Conservation (phyloP, 2,797 vertebrate species). For the Geotrypetes seraphini region DNA sequence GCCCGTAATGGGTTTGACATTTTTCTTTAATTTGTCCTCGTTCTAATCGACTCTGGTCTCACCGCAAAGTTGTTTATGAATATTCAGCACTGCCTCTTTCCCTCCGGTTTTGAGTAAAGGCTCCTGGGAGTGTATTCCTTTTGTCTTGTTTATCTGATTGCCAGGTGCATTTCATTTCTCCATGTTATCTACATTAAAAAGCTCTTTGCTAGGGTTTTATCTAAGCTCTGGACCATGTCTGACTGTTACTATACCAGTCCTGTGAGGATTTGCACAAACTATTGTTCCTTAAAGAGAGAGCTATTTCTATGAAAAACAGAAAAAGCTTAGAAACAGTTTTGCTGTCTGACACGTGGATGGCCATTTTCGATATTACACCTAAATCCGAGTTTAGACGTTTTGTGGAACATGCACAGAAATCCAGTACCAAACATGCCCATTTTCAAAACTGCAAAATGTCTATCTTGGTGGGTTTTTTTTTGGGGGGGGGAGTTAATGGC, state of each 20-base stretch:
- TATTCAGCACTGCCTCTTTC: background rate
- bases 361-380: too few species aligned
- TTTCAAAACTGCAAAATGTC: too few species aligned
- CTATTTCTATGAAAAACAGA: too few species aligned
- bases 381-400: too few species aligned
- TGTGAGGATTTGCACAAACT: fast-evolving
- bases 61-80: background rate
- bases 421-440: too few species aligned
- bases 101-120: fast-evolving
- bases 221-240: background rate
- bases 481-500: too few species aligned
- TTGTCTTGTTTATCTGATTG: background rate
- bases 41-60: background rate
- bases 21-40: background rate
- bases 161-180: background rate
- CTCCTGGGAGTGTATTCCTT: background rate
- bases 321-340: too few species aligned
- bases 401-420: too few species aligned
- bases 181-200: background rate
- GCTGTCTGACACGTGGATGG: too few species aligned
- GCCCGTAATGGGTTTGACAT: background rate
- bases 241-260: background rate
- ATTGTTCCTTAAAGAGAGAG: background rate
- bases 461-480: too few species aligned
- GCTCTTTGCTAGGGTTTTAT: background rate